Evolutionary conservation across 2,797 vertebrate genomes (phyloP), one percentile per base, ranked within the genome.

Genomic region (Iguana delicatissima): DNA sequence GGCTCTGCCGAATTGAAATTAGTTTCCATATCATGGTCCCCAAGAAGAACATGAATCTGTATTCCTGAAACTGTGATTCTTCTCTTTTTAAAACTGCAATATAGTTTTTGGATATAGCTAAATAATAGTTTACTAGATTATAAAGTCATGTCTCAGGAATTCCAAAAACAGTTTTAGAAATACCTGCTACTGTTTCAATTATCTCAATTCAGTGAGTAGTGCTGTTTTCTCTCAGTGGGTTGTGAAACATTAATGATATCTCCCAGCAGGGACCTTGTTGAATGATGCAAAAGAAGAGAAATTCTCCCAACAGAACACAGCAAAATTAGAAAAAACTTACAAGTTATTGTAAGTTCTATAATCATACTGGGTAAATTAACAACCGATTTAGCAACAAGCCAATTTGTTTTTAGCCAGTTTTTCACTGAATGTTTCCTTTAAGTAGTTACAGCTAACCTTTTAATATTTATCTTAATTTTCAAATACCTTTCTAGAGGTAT

Each of bases 161-260:
- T 96, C 94, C 90, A 82, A 94, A 95, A 94, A 91, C 86, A 84
- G 57, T 95, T 94, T 92, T 91, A 95, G 91, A 96, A 96, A 95
- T 95, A 94, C 91, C 92, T 96, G 91, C 93, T 91, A 89, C 89
- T 94, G 50, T 92, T 96, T 95, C 94, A 95, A 95, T 97, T 95
- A 93, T 93, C 90, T 93, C 87, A 13, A 4, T 96, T 96, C 96
- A 93, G 91, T 85, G 87, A 95, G 89, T 87, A 93, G 77, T 93
- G 87, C 95, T 96, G 94, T 92, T 96, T 93, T 91, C 90, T 94
- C 96, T 92, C 96, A 92, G 95, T 94, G 91, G 95, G 95, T 95
- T 92, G 95, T 96, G 94, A 95, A 95, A 92, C 94, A 89, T 85
- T 96, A 96, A 97, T 92, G 95, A 93, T 93, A 89, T 95, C 95